Conservation (phyloP, 2,113 vertebrate genomes). For the Furnarius figulus region DNA sequence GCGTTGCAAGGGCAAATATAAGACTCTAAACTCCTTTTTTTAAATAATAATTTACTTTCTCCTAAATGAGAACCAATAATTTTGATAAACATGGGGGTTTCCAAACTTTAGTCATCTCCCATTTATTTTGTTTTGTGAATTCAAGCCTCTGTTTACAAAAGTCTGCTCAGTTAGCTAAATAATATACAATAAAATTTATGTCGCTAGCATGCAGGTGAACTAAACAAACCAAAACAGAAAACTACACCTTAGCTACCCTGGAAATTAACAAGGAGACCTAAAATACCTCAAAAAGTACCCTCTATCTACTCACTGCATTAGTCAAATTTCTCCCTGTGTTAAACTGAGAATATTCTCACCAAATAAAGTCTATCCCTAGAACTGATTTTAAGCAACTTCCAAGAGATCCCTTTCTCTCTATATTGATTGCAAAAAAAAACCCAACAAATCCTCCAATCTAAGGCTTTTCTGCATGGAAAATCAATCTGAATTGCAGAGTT, state of each 20-base stretch:
- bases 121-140: not conserved
- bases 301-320: not conserved
- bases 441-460: not conserved
- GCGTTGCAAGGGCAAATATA: not conserved
- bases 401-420: not conserved
- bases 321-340: not conserved
- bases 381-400: not conserved
- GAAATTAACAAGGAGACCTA: not conserved
- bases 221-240: not conserved
- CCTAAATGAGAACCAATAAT: not conserved
- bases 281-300: not conserved
- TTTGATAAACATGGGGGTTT: not conserved
- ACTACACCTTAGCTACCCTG: not conserved
- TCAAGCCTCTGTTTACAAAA: not conserved
- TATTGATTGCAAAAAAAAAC: not conserved
- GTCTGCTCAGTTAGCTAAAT: not conserved
- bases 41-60: not conserved
- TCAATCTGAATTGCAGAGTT: not conserved
- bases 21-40: not conserved
- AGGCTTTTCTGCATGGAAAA: not conserved
- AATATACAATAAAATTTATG: not conserved
- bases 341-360: not conserved
- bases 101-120: not conserved
- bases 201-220: not conserved
- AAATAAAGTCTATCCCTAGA: not conserved